Conservation (phyloP, 2,888 invertebrate species). For the Tipula lateralis region DNA sequence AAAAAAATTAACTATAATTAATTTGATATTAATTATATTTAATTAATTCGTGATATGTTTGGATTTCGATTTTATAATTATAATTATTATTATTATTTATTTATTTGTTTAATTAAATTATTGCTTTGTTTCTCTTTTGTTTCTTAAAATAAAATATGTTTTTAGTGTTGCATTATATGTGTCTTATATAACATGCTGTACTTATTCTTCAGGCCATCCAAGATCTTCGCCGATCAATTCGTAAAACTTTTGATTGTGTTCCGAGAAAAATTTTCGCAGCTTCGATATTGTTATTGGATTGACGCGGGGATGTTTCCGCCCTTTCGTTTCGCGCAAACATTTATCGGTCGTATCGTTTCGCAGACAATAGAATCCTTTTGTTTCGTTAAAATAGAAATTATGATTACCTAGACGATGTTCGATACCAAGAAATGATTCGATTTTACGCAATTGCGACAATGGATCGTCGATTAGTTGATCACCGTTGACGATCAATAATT, state of each 20-base stretch:
- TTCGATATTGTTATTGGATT: constrained; percentile 73
- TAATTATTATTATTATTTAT: background rate
- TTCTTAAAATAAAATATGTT: background rate
- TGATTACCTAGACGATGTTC: constrained; percentile 64
- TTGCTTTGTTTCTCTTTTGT: constrained; percentile 19
- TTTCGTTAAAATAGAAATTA: constrained; percentile 95
- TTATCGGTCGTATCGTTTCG: constrained; percentile 78
- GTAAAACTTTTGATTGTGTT: constrained; percentile 88
- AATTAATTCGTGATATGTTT: constrained; percentile 4
- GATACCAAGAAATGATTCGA: constrained; percentile 75
- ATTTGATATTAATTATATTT: background rate
- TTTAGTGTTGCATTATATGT: too few relatives aligned
- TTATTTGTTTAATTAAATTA: background rate
- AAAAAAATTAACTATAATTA: background rate
- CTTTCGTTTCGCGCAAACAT: constrained; percentile 78
- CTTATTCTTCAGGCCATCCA: constrained; percentile 86
- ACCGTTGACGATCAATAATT: constrained; percentile 92
- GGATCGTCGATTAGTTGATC: constrained; percentile 88
- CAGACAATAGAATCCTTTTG: constrained; percentile 93
- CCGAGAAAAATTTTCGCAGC: constrained; percentile 78
- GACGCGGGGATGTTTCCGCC: constrained; percentile 77
- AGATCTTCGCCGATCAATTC: constrained; percentile 88
- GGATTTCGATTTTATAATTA: background rate
- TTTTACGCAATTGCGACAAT: constrained; percentile 76
- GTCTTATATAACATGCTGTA: background rate